Percentiles rank a stretch among this genome's conserved stretches.
Conservation (phyloP, 2,797 vertebrate species). For the Sebastiscus albofasciatus region DNA sequence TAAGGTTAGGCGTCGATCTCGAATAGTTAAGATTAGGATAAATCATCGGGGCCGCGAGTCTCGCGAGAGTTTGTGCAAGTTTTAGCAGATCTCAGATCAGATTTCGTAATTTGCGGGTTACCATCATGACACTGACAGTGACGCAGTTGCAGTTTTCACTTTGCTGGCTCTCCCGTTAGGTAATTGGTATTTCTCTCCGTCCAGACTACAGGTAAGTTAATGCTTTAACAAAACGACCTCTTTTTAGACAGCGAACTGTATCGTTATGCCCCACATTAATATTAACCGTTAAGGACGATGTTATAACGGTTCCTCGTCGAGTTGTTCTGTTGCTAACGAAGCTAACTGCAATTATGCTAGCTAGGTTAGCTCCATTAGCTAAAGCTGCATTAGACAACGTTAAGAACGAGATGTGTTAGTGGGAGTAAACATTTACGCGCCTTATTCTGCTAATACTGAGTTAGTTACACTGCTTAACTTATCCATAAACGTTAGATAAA, state of each 20-base stretch:
- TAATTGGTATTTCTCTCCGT: too few relatives aligned
- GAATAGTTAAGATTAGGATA: too few relatives aligned
- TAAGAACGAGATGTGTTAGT: background rate
- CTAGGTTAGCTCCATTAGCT: background rate
- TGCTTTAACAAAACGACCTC: background rate
- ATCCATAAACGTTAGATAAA: too few relatives aligned
- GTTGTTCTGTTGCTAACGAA: background rate
- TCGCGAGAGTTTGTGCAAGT: too few relatives aligned
- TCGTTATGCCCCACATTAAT: too few relatives aligned
- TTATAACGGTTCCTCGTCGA: background rate
- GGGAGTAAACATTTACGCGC: rapidly evolving
- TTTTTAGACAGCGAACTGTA: too few relatives aligned
- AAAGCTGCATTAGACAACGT: background rate
- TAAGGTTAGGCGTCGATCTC: too few relatives aligned
- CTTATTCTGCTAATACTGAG: background rate
- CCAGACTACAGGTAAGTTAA: background rate
- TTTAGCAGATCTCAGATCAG: too few relatives aligned
- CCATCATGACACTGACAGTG: too few relatives aligned
- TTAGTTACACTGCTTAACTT: background rate
- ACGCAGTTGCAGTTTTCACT: too few relatives aligned
- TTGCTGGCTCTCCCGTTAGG: too few relatives aligned
- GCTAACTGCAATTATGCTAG: background rate
- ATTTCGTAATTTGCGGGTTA: too few relatives aligned
- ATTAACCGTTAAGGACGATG: background rate
- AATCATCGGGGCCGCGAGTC: rapidly evolving